A percentile compares a stretch with the other conserved stretches of the same genome.
Evolutionary conservation across 53 echinoderm and acorn worm genomes (phyloP).

Genomic region (Holothuria leucospilota): DNA sequence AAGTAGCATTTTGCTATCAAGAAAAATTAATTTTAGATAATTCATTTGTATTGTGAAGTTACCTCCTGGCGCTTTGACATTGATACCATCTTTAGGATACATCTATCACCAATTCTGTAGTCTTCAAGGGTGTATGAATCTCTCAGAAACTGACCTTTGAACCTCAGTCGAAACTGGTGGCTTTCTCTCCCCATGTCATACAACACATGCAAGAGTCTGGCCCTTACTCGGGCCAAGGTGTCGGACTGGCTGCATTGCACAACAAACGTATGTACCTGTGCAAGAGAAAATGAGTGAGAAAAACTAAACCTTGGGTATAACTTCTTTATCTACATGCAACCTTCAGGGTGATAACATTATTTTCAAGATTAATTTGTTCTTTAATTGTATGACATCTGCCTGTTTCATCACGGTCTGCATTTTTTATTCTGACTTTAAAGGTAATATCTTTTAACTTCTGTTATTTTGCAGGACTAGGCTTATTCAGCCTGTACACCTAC

Average conservation of each 20-base stretch:
- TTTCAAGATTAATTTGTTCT: too few species aligned
- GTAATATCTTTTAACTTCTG: too few species aligned
- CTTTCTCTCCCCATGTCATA: constrained; percentile 93
- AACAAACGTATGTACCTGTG: constrained; percentile 84
- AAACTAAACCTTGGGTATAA: neutral
- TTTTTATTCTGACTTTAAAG: too few species aligned
- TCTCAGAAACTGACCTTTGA: constrained; percentile 92
- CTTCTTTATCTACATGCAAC: too few species aligned
- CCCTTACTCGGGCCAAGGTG: constrained; percentile 86
- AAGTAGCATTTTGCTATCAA: too few species aligned
- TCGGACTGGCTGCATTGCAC: constrained; percentile 84
- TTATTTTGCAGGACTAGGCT: too few species aligned
- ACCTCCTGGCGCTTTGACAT: constrained; percentile 94
- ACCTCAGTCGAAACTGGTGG: constrained; percentile 92
- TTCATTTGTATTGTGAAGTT: neutral
- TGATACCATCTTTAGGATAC: constrained; percentile 92
- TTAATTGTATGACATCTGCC: too few species aligned
- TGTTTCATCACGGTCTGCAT: too few species aligned
- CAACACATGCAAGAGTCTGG: constrained; percentile 83
- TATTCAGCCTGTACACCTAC: too few species aligned
- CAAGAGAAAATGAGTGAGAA: neutral
- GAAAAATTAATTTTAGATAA: too few species aligned
- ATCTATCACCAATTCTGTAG: constrained; percentile 89
- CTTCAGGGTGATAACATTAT: too few species aligned
- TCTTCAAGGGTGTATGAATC: constrained; percentile 96